phyloP scores from a whole-genome alignment of 2,113 vertebrate genomes.

The Ploceus nigricollis region DNA sequence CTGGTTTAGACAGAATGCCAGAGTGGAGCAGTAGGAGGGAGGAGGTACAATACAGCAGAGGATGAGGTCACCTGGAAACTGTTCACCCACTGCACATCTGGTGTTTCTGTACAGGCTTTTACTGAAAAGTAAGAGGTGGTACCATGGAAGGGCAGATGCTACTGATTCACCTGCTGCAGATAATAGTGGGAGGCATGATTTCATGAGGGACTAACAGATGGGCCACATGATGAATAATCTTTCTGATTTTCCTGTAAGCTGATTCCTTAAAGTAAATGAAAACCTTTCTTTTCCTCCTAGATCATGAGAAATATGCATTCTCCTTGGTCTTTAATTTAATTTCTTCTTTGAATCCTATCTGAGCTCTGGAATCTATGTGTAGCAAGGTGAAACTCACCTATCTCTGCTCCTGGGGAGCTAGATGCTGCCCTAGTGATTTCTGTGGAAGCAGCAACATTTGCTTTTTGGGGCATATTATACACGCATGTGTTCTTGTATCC shows the following conservation, averaged over 20 bases:
- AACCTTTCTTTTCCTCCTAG: background rate
- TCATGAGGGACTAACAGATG: background rate
- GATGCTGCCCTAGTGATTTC: background rate
- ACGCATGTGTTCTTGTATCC: fast-evolving
- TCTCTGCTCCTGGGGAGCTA: background rate
- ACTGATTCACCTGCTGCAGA: background rate
- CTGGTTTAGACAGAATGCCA: background rate
- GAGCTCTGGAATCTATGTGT: background rate
- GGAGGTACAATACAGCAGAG: background rate
- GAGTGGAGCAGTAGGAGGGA: background rate
- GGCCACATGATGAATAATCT: background rate
- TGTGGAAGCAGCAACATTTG: background rate
- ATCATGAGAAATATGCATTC: background rate
- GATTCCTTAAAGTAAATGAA: background rate
- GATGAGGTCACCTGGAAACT: background rate
- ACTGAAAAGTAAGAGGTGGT: background rate
- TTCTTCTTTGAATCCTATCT: background rate
- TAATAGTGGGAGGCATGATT: background rate
- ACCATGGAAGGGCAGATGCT: background rate
- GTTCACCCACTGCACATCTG: background rate
- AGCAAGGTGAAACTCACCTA: background rate
- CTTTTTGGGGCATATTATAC: background rate
- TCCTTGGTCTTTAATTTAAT: background rate
- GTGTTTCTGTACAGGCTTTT: background rate
- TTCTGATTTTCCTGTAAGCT: background rate